Conservation (phyloP, 37 sponge, comb jelly and placozoan species). For the Eunapius fragilis region DNA sequence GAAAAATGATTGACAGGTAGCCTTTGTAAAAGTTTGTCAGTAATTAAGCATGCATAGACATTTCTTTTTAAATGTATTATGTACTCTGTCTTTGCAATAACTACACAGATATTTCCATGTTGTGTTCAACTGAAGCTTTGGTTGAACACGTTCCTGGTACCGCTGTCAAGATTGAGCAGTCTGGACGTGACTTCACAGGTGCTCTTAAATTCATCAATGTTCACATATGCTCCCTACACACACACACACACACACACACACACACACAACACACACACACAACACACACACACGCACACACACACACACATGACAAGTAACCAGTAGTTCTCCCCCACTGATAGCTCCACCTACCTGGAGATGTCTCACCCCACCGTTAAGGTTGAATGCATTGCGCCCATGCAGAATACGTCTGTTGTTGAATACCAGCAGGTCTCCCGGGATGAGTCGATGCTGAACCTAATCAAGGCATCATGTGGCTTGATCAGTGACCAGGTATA, state of each 20-base stretch:
- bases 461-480: not conserved
- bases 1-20: no score
- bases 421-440: conserved; percentile 59
- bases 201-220: conserved; percentile 81
- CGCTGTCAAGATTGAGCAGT: conserved; percentile 16
- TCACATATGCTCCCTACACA: conserved; percentile 53
- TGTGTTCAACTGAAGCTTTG: conserved; percentile 3
- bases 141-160: conserved; percentile 33
- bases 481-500: not conserved
- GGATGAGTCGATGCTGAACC: conserved; percentile 39
- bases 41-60: no score
- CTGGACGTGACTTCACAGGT: conserved; percentile 24
- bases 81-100: not conserved
- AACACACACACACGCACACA: not conserved
- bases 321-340: not conserved
- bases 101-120: not conserved
- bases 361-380: conserved; percentile 63
- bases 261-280: not conserved
- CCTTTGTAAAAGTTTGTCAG: no score
- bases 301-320: not conserved
- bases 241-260: not conserved
- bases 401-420: conserved; percentile 72
- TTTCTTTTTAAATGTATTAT: no score
- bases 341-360: conserved; percentile 18
- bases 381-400: conserved; percentile 37